phyloP scores from a whole-genome alignment of 2,888 invertebrate species.

The Exocentrus adspersus region DNA sequence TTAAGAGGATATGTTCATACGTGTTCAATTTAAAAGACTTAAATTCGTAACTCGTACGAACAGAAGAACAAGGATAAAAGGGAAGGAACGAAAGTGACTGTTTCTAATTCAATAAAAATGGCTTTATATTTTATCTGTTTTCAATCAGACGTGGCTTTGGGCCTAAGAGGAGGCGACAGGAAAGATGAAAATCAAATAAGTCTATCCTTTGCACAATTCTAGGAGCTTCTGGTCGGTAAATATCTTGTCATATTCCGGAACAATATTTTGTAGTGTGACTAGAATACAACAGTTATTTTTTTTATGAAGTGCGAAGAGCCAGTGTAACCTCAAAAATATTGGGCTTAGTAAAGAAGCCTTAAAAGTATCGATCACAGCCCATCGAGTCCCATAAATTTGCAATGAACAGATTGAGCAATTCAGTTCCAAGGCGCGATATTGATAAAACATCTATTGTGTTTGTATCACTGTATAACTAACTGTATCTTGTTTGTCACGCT shows the following conservation, averaged over 20 bases:
- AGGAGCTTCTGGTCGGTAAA: neutral
- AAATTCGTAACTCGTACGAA: too few relatives aligned
- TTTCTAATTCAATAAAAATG: neutral
- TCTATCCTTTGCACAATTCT: neutral
- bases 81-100: neutral
- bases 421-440: neutral
- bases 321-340: too few relatives aligned
- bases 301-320: too few relatives aligned
- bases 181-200: slow-evolving; percentile 2
- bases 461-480: neutral
- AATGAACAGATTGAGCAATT: neutral
- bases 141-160: neutral
- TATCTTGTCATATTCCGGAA: too few relatives aligned
- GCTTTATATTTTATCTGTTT: neutral
- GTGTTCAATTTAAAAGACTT: neutral
- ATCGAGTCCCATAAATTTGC: neutral
- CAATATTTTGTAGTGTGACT: too few relatives aligned
- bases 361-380: neutral
- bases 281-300: too few relatives aligned
- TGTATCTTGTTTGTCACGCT: neutral
- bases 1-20: too few relatives aligned
- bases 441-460: neutral
- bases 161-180: neutral
- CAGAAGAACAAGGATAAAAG: neutral
- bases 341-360: neutral